Evolutionary conservation across 2,797 vertebrate species (phyloP), one percentile per base, ranked within the genome.

Genomic region (Sternarchorhynchus goeldii): DNA sequence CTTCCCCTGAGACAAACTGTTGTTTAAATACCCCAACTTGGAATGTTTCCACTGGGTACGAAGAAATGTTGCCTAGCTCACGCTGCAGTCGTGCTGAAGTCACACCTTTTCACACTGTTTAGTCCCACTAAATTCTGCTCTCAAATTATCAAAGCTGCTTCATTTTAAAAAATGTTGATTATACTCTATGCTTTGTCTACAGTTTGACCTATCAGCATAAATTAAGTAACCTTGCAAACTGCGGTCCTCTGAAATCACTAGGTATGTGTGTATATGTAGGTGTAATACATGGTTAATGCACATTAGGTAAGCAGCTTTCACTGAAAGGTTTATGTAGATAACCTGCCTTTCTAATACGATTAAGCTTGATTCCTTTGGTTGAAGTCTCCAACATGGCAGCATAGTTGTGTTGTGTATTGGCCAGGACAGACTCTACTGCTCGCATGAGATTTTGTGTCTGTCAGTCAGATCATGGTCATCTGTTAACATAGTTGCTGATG

Each of bases 41-140:
- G 81, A 83, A 77, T 73, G 75, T 83, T 77, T 79, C 70, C 74
- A 77, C 78, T 76, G 70, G 63, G 62, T 71, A 75, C 62, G 53
- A 50, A 66, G 66, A 45, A 18, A 60, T 31, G 65, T 36, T 58
- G 55, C 73, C 64, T 29, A 64, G 20, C 29, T 14, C 34, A 64
- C 50, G 31, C 31, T n/a, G 41, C 29, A 68, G 25, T 32, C 31
- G 59, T 29, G 57, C 34, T 59, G 31, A 39, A 70, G 45, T 34
- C 20, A 25, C 17, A 60, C 45, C 18, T 32, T 75, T 69, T 56
- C 39, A 50, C 65, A 73, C 36, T 1, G 67, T 77, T 45, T 73
- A 62, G 55, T 66, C 68, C 60, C 45, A 4, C 34, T 36, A 2
- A 36, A 36, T 50, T 50, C 45, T 12, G 45, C 45, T 50, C 34